Conservation (phyloP, 1,140 invertebrate genomes). For the Stenopsyche tienmushanensis region DNA sequence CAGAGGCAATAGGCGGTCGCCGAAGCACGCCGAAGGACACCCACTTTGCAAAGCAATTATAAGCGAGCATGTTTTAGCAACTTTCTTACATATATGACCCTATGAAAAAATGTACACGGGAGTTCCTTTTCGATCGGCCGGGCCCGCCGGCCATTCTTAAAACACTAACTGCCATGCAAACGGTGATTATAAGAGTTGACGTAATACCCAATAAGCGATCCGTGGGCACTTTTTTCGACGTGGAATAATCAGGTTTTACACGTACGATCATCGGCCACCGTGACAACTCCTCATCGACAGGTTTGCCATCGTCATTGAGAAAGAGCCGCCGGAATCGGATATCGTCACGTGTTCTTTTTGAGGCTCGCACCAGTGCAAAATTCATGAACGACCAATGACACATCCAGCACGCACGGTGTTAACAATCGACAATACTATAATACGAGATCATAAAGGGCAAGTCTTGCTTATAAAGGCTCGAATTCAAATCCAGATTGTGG, state of each 20-base stretch:
- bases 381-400: no score
- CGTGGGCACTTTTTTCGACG: background rate
- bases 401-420: no score
- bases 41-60: constrained; percentile 2
- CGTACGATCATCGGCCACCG: no score
- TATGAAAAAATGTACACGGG: constrained; percentile 1
- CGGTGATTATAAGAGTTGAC: background rate
- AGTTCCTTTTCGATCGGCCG: constrained; percentile 1
- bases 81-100: background rate
- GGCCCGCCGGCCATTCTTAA: background rate
- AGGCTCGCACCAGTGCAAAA: no score
- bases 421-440: no score
- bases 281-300: background rate
- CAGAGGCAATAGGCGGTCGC: no score
- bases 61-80: constrained; percentile 4
- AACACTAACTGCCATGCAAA: background rate
- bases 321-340: no score
- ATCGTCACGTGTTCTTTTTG: no score
- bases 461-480: no score
- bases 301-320: background rate
- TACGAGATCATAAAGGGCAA: no score
- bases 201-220: background rate
- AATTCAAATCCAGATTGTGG: no score
- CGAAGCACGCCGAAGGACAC: constrained; percentile 9
- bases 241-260: background rate